These are phyloP conservation scores for Periphyllus acericola DNA, from an alignment of 2,888 invertebrate genomes.

Conservation along the genomic window DNA sequence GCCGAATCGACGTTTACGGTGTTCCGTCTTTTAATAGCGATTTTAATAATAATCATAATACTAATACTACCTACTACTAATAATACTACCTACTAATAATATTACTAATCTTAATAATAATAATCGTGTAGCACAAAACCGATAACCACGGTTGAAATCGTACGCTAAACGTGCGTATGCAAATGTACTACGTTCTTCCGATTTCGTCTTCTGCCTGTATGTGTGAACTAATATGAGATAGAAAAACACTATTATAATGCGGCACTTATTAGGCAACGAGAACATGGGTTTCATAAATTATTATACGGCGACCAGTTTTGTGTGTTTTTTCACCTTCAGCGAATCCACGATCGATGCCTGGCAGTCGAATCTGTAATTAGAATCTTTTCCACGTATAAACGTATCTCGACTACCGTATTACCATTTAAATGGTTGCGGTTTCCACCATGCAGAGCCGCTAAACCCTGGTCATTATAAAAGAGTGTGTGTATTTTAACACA, in stretches of 20 bases:
- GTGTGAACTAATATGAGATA: background rate
- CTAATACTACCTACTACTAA: too few relatives aligned
- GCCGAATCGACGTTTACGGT: background rate
- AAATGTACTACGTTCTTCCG: background rate
- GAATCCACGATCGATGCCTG: slow-evolving; percentile 19
- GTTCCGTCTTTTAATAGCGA: background rate
- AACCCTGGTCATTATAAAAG: slow-evolving; percentile 38
- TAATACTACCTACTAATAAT: too few relatives aligned
- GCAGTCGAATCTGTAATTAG: slow-evolving; percentile 38
- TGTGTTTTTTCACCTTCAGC: slow-evolving; percentile 55
- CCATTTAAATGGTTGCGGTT: slow-evolving; percentile 59
- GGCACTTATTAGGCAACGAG: slow-evolving; percentile 29
- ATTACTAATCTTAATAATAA: too few relatives aligned
- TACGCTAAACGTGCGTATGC: background rate
- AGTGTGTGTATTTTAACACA: slow-evolving; percentile 35
- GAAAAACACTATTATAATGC: slow-evolving; percentile 6
- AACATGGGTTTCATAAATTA: slow-evolving; percentile 44
- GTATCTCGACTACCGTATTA: slow-evolving; percentile 56
- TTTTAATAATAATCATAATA: too few relatives aligned
- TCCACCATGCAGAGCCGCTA: slow-evolving; percentile 29
- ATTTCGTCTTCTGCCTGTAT: background rate
- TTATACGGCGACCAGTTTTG: slow-evolving; percentile 47
- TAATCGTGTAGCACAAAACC: background rate
- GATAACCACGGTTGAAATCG: background rate
- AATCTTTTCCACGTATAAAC: slow-evolving; percentile 37